Percentiles rank a stretch among this genome's conserved stretches.
These are phyloP conservation scores for Drosophila nigromelanica DNA, from an alignment of 1,140 invertebrate genomes.

Conservation along the genomic window DNA sequence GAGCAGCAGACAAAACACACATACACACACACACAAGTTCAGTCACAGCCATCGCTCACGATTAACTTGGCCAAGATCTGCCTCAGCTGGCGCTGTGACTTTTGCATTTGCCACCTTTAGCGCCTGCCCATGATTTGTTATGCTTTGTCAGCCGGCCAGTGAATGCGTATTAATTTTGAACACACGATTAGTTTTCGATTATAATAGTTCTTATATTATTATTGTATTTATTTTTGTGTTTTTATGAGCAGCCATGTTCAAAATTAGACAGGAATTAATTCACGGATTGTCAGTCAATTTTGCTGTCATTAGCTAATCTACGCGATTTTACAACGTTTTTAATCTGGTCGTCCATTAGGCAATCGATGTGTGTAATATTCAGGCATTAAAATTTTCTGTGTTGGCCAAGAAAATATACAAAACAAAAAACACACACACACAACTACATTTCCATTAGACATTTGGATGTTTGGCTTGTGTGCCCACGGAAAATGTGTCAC, in stretches of 20 bases:
- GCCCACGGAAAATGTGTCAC: conserved; percentile 4
- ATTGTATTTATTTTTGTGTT: not conserved
- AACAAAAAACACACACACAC: not conserved
- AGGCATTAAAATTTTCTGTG: not conserved
- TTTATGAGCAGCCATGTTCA: conserved; percentile 23
- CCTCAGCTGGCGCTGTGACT: conserved; percentile 49
- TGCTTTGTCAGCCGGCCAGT: conserved; percentile 59
- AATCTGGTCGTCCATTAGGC: conserved; percentile 18
- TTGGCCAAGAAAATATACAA: not conserved
- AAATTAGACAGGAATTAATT: conserved; percentile 38
- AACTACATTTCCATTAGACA: not conserved
- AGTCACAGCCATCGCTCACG: conserved; percentile 62
- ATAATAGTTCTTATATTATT: conserved; percentile 25
- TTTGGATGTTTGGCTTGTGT: not conserved
- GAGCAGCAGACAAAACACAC: conserved; percentile 44
- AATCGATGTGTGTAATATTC: conserved; percentile 5
- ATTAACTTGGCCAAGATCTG: conserved; percentile 48
- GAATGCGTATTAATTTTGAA: conserved; percentile 64
- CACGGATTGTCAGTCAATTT: conserved; percentile 35
- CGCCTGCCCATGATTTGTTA: conserved; percentile 69
- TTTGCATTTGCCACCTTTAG: conserved; percentile 59
- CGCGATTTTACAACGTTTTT: conserved; percentile 25
- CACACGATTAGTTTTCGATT: conserved; percentile 67
- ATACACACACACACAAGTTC: conserved; percentile 13
- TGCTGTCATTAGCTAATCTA: conserved; percentile 34